phyloP scores from a whole-genome alignment of 37 sponge, comb jelly and placozoan species.

The Oopsacas minuta region DNA sequence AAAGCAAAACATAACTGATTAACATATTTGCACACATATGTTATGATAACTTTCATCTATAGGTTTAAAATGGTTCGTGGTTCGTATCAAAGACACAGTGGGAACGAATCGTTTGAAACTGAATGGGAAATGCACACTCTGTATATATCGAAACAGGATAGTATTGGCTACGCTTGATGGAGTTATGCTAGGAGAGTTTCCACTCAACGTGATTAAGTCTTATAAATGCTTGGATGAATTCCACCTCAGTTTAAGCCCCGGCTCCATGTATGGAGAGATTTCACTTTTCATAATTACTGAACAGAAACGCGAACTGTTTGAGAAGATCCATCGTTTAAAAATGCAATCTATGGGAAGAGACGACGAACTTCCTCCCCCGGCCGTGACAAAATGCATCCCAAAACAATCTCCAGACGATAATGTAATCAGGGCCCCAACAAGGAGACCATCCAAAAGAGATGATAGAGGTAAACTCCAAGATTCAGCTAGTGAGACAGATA shows the following conservation, averaged over 20 bases:
- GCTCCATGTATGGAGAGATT: background rate
- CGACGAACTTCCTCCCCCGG: background rate
- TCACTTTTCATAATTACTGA: background rate
- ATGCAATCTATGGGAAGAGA: background rate
- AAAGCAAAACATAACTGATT: no score
- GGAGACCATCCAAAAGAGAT: background rate
- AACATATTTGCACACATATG: no score
- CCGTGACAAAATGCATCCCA: background rate
- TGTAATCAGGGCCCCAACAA: background rate
- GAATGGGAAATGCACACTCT: slow-evolving; percentile 6
- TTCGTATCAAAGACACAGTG: slow-evolving; percentile 5
- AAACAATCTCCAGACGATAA: background rate
- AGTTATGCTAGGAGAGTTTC: background rate
- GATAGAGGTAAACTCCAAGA: background rate
- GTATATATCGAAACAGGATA: background rate
- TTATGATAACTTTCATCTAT: no score
- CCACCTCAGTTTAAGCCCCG: background rate
- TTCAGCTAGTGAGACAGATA: slow-evolving; percentile 7
- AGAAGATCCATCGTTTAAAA: background rate
- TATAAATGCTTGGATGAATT: background rate
- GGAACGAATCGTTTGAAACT: background rate
- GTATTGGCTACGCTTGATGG: background rate
- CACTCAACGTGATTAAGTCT: background rate
- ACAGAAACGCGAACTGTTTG: background rate
- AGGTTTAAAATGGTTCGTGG: background rate